Evolutionary conservation across 2,113 vertebrate genomes (phyloP), one percentile per base, ranked within the genome.

Genomic region (Catharus fuscescens): DNA sequence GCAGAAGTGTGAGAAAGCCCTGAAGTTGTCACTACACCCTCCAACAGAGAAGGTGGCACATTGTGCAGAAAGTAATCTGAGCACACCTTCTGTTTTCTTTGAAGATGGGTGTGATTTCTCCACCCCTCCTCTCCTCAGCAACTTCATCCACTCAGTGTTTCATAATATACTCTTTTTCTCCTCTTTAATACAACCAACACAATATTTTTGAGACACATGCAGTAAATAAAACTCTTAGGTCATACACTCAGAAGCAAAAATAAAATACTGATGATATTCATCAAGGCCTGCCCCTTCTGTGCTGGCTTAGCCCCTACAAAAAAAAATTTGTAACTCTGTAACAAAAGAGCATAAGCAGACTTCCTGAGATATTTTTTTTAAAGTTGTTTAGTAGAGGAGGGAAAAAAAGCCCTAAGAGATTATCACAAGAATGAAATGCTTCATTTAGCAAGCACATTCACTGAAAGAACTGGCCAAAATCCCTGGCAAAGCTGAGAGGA

Each of bases 331-430:
- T 44, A 78, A 48, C 6, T 20, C 9, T 32, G 8, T n/a, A 73
- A 42, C 5, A 53, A 61, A 53, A 48, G 5, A 38, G 21, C 23
- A 29, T 24, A n/a, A 67, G 54, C 6, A 45, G 12, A 71, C 7
- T 64, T 56, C 7, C 10, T 84, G n/a, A 81, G 14, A 26, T 2
- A 12, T 61, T 53, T 76, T 76, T 26, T 4, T 17, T 23, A 3
- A n/a, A 61, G 6, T 6, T 53, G 1, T 50, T 56, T 64, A 48
- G 18, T 31, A 45, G 24, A 80, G 36, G 8, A 60, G 2, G 2
- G n/a, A n/a, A 3, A 29, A 83, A 79, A 60, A 36, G 1, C 0
- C 4, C 1, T 2, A 8, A 54, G 6, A 72, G 1, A 48, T 9
- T 48, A 74, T 80, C 5, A 61, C 25, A 42, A 77, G 5, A 80